A percentile compares a stretch with the other conserved stretches of the same genome.
These are phyloP conservation scores for Austrofundulus limnaeus DNA, from an alignment of 2,113 vertebrate genomes.

Conservation along the genomic window DNA sequence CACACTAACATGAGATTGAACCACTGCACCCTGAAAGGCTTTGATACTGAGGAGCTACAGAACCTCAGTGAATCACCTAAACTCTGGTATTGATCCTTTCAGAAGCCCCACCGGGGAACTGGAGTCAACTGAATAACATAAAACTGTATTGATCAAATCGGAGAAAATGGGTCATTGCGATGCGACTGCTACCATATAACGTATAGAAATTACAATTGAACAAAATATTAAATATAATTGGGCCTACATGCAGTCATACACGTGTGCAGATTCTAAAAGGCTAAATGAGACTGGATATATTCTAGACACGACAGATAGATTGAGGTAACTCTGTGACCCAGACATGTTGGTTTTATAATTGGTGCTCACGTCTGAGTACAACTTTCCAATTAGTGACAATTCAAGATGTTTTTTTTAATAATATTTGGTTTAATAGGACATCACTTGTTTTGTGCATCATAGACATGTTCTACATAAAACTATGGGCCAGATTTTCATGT, in stretches of 20 bases:
- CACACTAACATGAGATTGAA: constrained; percentile 56
- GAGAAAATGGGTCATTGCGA: constrained; percentile 37
- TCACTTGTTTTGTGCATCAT: neutral
- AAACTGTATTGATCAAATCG: constrained; percentile 41
- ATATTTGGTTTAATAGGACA: neutral
- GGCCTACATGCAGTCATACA: neutral
- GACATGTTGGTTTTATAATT: neutral
- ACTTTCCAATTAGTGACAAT: neutral
- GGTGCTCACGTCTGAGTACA: neutral
- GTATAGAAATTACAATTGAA: neutral
- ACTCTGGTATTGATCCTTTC: constrained; percentile 62
- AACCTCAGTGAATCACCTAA: constrained; percentile 56
- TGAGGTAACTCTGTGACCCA: neutral
- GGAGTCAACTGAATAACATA: constrained; percentile 26
- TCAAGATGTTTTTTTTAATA: neutral
- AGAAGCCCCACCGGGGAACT: constrained; percentile 43
- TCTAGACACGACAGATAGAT: neutral
- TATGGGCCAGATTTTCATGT: neutral
- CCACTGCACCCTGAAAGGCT: constrained; percentile 51
- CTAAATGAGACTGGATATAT: neutral
- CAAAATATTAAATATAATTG: constrained; percentile 7
- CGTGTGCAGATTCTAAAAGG: neutral
- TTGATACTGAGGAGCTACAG: constrained; percentile 57
- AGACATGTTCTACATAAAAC: neutral
- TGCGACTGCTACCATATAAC: neutral